Conservation (phyloP, 2,888 invertebrate species). For the Molorchus minor region DNA sequence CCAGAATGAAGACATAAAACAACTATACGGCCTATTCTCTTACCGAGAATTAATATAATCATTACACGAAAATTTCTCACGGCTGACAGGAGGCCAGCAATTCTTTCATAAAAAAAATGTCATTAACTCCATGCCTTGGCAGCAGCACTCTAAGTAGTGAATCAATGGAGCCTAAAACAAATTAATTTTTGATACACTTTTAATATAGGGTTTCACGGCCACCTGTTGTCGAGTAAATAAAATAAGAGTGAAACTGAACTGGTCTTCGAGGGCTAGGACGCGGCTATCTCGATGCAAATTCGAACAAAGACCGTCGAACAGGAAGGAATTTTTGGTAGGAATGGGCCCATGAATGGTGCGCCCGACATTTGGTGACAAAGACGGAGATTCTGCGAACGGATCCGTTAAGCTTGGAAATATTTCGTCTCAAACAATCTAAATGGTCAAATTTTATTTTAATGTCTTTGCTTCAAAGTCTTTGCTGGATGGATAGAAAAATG, state of each 20-base stretch:
- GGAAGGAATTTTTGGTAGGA: too few species aligned
- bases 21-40: background rate
- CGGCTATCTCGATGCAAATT: too few species aligned
- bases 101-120: constrained; percentile 36
- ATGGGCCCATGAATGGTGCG: too few species aligned
- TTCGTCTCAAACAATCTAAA: too few species aligned
- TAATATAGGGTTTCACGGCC: constrained; percentile 58
- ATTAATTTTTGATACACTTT: constrained; percentile 58
- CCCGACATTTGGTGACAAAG: too few species aligned
- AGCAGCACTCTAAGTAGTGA: constrained; percentile 32
- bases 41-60: constrained; percentile 32
- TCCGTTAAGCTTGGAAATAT: too few species aligned
- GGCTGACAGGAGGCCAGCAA: constrained; percentile 23
- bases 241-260: constrained; percentile 22
- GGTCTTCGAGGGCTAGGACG: too few species aligned
- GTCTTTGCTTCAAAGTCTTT: too few species aligned
- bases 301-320: too few species aligned
- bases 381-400: too few species aligned
- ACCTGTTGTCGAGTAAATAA: constrained; percentile 50
- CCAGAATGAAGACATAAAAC: constrained; percentile 21
- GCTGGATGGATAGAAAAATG: too few species aligned
- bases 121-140: constrained; percentile 32
- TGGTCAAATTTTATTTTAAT: too few species aligned
- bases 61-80: constrained; percentile 25
- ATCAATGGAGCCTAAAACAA: constrained; percentile 44